Conservation (phyloP, 2,888 invertebrate species). For the Cyclophora albipunctata region DNA sequence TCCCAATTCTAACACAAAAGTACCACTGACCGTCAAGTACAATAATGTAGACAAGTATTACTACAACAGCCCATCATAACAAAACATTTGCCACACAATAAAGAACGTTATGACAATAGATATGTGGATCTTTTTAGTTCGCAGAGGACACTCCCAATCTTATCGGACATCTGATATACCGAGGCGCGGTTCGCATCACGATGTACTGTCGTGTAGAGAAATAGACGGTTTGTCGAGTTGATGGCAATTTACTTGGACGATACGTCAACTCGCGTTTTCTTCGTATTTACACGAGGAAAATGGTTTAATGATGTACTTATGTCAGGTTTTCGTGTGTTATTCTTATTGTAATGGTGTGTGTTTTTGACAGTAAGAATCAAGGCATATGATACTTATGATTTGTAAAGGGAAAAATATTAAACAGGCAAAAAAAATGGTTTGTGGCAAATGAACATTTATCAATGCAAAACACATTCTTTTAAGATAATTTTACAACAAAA, state of each 20-base stretch:
- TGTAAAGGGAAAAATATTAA: too few relatives aligned
- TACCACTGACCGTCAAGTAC: slow-evolving; percentile 14
- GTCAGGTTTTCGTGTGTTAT: too few relatives aligned
- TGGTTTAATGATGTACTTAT: too few relatives aligned
- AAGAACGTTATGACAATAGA: not conserved
- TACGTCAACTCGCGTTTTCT: not conserved
- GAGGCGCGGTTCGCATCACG: slow-evolving; percentile 22
- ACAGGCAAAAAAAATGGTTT: too few relatives aligned
- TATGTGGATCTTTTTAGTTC: slow-evolving; percentile 8
- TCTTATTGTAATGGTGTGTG: too few relatives aligned
- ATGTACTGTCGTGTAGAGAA: slow-evolving; percentile 20
- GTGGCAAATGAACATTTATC: too few relatives aligned
- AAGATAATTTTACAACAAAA: too few relatives aligned
- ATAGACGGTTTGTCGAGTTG: slow-evolving; percentile 10
- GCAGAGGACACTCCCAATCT: slow-evolving; percentile 29
- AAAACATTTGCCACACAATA: not conserved
- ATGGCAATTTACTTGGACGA: slow-evolving; percentile 6
- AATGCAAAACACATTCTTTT: too few relatives aligned
- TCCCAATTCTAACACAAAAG: slow-evolving; percentile 2
- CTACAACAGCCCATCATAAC: slow-evolving; percentile 11
- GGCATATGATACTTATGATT: too few relatives aligned
- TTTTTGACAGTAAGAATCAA: too few relatives aligned
- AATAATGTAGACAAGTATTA: slow-evolving; percentile 24
- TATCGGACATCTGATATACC: slow-evolving; percentile 34
- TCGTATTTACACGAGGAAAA: too few relatives aligned